These are phyloP conservation scores for Pygmarrhopalites habei DNA, from an alignment of 1,140 invertebrate genomes.

Conservation along the genomic window DNA sequence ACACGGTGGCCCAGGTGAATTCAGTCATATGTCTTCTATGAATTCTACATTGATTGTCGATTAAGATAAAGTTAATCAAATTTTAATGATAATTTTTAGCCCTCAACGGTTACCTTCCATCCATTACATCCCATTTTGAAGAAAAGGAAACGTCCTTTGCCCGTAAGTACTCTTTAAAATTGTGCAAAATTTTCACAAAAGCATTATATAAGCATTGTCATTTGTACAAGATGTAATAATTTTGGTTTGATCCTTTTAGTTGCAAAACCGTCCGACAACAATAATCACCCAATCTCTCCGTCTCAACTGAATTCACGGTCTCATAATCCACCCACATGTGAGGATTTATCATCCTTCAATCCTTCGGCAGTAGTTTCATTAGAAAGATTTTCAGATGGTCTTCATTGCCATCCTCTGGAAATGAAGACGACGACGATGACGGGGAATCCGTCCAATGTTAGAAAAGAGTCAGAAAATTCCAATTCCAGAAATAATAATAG, in stretches of 20 bases:
- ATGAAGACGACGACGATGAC: conserved; percentile 14
- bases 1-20: too few relatives aligned
- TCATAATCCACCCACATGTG: conserved; percentile 13
- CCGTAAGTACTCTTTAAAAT: not conserved
- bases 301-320: conserved; percentile 30
- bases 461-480: not conserved
- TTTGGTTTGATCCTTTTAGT: too few relatives aligned
- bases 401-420: conserved; percentile 2
- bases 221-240: too few relatives aligned
- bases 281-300: conserved; percentile 38
- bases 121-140: conserved; percentile 35
- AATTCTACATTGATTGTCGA: too few relatives aligned
- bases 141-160: conserved; percentile 28
- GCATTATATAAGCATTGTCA: conserved; percentile 35
- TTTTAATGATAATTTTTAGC: too few relatives aligned
- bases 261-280: too few relatives aligned
- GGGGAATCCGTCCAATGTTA: not conserved
- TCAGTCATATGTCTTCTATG: too few relatives aligned
- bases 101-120: conserved; percentile 25
- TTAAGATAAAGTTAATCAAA: too few relatives aligned
- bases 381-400: not conserved
- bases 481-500: conserved; percentile 17
- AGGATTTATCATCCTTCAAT: conserved; percentile 32
- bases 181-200: too few relatives aligned
- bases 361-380: not conserved